These are phyloP conservation scores for Aporophyla lueneburgensis DNA, from an alignment of 2,888 invertebrate species.

Conservation along the genomic window DNA sequence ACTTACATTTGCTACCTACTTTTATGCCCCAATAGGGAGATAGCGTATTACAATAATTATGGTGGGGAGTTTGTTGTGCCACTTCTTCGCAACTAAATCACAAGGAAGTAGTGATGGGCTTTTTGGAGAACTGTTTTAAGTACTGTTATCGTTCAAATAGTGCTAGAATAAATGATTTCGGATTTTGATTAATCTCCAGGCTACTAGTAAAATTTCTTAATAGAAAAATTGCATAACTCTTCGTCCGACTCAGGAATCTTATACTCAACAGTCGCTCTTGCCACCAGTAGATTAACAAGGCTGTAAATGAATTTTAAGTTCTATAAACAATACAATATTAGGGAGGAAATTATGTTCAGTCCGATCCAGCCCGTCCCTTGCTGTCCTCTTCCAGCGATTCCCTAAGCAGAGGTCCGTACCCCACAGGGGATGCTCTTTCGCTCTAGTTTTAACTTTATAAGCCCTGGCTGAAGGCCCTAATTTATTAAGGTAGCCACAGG, in stretches of 20 bases:
- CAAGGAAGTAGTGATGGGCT: not conserved
- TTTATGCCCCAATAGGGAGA: not conserved
- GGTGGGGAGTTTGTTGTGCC: not conserved
- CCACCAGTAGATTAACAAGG: too few relatives aligned
- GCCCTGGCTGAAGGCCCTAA: too few relatives aligned
- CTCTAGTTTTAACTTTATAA: too few relatives aligned
- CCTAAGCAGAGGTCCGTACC: too few relatives aligned
- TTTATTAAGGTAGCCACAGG: too few relatives aligned
- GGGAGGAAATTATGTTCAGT: not conserved
- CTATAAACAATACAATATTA: not conserved
- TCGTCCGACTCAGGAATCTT: not conserved
- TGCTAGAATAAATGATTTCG: not conserved
- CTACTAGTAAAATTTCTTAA: not conserved
- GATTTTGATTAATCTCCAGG: not conserved
- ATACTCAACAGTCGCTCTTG: not conserved
- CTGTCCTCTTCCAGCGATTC: too few relatives aligned
- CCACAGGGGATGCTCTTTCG: too few relatives aligned
- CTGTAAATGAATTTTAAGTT: not conserved
- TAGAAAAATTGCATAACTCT: not conserved
- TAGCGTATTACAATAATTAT: not conserved
- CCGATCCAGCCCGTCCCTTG: too few relatives aligned
- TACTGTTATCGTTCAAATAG: not conserved
- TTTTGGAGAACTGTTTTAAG: not conserved
- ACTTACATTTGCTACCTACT: not conserved
- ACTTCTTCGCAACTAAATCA: not conserved